Evolutionary conservation across 2,797 vertebrate species (phyloP).

Genomic region (Anomalospiza imberbis): DNA sequence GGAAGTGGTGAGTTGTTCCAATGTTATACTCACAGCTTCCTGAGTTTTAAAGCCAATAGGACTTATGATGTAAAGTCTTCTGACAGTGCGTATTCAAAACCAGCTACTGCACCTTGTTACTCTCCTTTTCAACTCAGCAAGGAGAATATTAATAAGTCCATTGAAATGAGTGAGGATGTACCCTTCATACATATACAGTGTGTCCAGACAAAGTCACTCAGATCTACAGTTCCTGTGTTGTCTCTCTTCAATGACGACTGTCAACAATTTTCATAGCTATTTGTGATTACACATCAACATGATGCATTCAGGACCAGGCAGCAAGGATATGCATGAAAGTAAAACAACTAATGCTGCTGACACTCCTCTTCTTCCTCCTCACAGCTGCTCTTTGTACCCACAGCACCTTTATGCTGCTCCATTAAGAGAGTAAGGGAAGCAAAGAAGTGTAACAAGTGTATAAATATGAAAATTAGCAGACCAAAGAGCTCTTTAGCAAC

Average conservation of each 20-base stretch:
- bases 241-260: background rate
- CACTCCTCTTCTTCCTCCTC: background rate
- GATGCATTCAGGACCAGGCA: background rate
- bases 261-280: background rate
- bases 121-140: background rate
- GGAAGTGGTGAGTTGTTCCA: background rate
- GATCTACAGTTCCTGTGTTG: background rate
- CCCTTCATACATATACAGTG: background rate
- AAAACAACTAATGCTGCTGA: background rate
- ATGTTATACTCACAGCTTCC: background rate
- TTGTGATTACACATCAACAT: background rate
- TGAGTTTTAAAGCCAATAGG: background rate
- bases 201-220: background rate
- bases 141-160: background rate
- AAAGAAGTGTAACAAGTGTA: background rate
- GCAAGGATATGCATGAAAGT: background rate
- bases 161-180: rapidly evolving
- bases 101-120: background rate
- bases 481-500: background rate
- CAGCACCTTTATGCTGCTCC: background rate
- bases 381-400: background rate
- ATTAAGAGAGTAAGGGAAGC: background rate
- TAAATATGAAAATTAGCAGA: background rate
- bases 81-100: background rate
- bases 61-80: background rate